Percentiles rank a stretch among this genome's conserved stretches.
These are phyloP conservation scores for Chaetops frenatus DNA, from an alignment of 2,113 vertebrate genomes.

Conservation along the genomic window DNA sequence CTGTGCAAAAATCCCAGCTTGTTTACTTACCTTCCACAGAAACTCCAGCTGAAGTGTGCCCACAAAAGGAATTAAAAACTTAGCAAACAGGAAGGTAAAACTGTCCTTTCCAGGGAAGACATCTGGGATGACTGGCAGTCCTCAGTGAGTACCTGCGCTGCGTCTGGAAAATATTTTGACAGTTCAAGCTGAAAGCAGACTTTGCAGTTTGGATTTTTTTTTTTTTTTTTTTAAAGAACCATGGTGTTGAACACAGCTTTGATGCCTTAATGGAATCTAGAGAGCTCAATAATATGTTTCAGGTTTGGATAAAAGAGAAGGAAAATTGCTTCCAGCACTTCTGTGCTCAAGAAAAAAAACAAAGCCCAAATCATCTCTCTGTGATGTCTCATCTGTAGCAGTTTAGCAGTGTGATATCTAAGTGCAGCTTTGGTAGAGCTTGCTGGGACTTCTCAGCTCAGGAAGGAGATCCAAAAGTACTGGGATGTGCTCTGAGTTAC, in stretches of 20 bases:
- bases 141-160: not conserved
- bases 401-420: not conserved
- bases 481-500: not conserved
- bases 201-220: not conserved
- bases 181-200: slow-evolving; percentile 1
- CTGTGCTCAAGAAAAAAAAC: not conserved
- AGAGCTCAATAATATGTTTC: slow-evolving; percentile 21
- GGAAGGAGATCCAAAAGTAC: not conserved
- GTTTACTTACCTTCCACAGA: not conserved
- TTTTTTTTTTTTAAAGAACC: not conserved
- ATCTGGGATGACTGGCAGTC: slow-evolving; percentile 6
- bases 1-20: not conserved
- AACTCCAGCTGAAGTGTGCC: not conserved
- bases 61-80: not conserved
- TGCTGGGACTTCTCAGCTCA: not conserved
- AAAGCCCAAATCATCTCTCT: slow-evolving; percentile 18
- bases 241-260: not conserved
- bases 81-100: not conserved
- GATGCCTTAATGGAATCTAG: slow-evolving; percentile 38
- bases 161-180: slow-evolving; percentile 28
- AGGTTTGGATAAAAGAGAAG: slow-evolving; percentile 24
- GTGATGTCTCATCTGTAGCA: not conserved
- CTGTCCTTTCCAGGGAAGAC: not conserved
- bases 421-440: not conserved
- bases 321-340: slow-evolving; percentile 40